These are phyloP conservation scores for Alaudala cheleensis DNA, from an alignment of 2,113 vertebrate species.

Conservation along the genomic window DNA sequence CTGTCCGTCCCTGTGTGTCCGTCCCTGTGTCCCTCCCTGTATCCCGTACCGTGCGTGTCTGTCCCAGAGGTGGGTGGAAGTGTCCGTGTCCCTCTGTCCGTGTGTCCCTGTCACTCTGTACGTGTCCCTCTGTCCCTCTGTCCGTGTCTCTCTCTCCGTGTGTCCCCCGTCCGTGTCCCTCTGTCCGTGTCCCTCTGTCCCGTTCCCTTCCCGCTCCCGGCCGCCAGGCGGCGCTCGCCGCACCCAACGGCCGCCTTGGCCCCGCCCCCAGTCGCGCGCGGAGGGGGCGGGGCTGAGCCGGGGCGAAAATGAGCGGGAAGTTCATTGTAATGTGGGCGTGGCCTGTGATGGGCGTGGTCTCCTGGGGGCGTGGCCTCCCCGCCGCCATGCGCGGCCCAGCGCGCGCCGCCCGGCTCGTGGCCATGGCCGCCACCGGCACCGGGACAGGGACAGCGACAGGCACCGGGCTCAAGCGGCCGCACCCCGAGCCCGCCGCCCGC, in stretches of 20 bases:
- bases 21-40: too few relatives aligned
- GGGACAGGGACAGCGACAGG: neutral
- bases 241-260: accelerated
- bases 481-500: slow-evolving; percentile 27
- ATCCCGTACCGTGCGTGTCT: too few relatives aligned
- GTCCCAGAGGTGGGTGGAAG: accelerated
- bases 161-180: neutral
- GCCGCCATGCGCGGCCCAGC: neutral
- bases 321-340: too few relatives aligned
- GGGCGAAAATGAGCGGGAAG: neutral
- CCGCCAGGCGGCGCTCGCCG: neutral
- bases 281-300: accelerated
- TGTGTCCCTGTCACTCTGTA: too few relatives aligned
- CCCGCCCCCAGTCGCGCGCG: neutral
- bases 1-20: accelerated
- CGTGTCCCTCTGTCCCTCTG: neutral
- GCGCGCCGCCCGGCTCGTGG: neutral
- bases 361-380: accelerated
- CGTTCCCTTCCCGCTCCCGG: accelerated
- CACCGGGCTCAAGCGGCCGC: neutral
- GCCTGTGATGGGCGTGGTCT: neutral
- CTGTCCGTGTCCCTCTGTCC: neutral
- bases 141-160: neutral
- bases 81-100: too few relatives aligned
- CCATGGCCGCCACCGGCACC: accelerated